Percentiles rank a stretch among this genome's conserved stretches.
Evolutionary conservation across 2,888 invertebrate species (phyloP).

Genomic region (Andrena camellia): DNA sequence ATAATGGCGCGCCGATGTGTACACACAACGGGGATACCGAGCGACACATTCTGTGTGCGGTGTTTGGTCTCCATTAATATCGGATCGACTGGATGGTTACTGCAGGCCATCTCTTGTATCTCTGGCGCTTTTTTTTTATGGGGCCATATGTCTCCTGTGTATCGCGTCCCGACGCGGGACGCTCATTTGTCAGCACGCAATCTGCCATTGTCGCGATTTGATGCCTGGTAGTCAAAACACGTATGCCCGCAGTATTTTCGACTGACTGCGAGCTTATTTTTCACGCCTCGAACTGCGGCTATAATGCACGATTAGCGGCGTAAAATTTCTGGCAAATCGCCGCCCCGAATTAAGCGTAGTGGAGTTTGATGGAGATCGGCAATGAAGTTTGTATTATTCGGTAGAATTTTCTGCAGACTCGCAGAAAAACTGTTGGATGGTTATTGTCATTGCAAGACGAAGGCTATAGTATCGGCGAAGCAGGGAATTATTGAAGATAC

Average conservation of each 20-base stretch:
- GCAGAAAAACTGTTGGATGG: not conserved
- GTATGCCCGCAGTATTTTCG: conserved; percentile 54
- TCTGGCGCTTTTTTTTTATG: conserved; percentile 78
- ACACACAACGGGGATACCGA: conserved; percentile 77
- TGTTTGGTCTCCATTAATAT: conserved; percentile 85
- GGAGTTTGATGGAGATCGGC: too few species aligned
- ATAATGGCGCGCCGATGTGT: conserved; percentile 76
- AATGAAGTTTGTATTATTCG: too few species aligned
- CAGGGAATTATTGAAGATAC: conserved; percentile 10
- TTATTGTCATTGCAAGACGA: not conserved
- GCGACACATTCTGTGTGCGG: conserved; percentile 80
- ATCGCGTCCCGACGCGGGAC: conserved; percentile 70
- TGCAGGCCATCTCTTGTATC: conserved; percentile 75
- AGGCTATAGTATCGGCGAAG: not conserved
- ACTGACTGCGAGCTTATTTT: not conserved
- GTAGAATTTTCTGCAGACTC: not conserved
- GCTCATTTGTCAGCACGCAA: conserved; percentile 84
- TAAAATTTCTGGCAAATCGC: not conserved
- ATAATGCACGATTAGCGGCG: not conserved
- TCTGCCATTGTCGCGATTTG: conserved; percentile 81
- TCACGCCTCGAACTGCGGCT: not conserved
- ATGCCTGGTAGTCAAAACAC: conserved; percentile 81
- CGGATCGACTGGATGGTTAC: conserved; percentile 81
- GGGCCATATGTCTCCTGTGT: conserved; percentile 83
- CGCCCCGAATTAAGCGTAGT: not conserved